These are phyloP conservation scores for Forbesichthys agassizii DNA, from an alignment of 2,113 vertebrate genomes.

Conservation along the genomic window DNA sequence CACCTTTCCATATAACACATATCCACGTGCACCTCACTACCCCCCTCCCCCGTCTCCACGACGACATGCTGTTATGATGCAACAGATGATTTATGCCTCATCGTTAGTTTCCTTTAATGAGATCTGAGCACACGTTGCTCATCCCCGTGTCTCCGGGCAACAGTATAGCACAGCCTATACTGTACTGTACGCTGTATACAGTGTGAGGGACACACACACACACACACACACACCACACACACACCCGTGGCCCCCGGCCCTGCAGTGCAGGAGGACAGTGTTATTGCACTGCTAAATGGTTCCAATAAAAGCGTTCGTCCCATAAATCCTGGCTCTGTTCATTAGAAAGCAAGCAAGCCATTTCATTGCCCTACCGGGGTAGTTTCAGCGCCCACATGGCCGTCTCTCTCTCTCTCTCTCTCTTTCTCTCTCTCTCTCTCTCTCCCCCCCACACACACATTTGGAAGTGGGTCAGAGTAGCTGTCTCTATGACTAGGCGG, in stretches of 20 bases:
- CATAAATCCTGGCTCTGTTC: slow-evolving; percentile 43
- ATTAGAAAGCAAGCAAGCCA: slow-evolving; percentile 17
- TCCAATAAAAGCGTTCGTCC: slow-evolving; percentile 37
- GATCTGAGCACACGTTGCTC: slow-evolving; percentile 28
- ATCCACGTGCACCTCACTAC: slow-evolving; percentile 1
- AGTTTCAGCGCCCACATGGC: slow-evolving; percentile 13
- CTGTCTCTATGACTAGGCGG: neutral
- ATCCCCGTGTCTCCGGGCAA: neutral
- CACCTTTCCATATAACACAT: neutral
- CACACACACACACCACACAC: neutral
- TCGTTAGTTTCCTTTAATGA: slow-evolving; percentile 22
- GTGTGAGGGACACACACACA: no score
- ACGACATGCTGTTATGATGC: slow-evolving; percentile 13
- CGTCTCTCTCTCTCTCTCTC: neutral
- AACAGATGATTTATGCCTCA: slow-evolving; percentile 35
- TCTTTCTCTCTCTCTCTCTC: no score
- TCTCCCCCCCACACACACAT: neutral
- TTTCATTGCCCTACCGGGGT: slow-evolving; percentile 35
- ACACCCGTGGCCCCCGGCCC: slow-evolving; percentile 6
- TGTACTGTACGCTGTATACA: neutral
- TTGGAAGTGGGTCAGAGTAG: slow-evolving; percentile 37
- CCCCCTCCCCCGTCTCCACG: neutral
- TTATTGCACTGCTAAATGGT: slow-evolving; percentile 46
- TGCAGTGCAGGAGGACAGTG: slow-evolving; percentile 2
- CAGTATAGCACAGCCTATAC: no score